phyloP scores from a whole-genome alignment of 2,113 vertebrate genomes.

The Echinops telfairi region DNA sequence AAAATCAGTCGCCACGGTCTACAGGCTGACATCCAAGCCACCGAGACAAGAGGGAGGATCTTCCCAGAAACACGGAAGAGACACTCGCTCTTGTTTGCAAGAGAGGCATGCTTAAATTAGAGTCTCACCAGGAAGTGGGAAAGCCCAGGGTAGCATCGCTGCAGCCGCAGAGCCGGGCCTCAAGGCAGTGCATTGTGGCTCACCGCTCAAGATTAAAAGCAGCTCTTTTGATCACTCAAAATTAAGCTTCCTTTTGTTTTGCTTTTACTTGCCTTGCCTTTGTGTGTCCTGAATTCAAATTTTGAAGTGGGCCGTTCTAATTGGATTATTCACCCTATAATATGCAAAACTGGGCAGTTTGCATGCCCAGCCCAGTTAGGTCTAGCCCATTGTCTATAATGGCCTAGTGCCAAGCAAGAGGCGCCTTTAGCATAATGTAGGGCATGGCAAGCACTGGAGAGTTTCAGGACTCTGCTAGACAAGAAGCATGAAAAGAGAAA shows the following conservation, averaged over 20 bases:
- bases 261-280: conserved; percentile 6
- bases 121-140: conserved; percentile 20
- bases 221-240: conserved; percentile 30
- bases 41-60: not conserved
- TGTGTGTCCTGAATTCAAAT: conserved; percentile 34
- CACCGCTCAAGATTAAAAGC: not conserved
- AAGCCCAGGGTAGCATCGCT: not conserved
- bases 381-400: conserved; percentile 21
- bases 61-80: conserved; percentile 6
- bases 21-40: not conserved
- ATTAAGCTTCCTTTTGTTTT: conserved; percentile 47
- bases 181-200: not conserved
- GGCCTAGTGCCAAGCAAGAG: not conserved
- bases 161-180: not conserved
- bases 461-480: not conserved
- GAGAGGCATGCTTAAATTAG: conserved; percentile 30
- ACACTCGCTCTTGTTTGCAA: not conserved
- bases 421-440: not conserved
- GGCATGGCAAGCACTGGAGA: not conserved
- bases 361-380: not conserved
- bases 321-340: not conserved
- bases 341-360: conserved; percentile 37
- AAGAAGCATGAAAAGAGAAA: not conserved
- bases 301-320: conserved; percentile 23
- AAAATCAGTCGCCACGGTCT: not conserved